phyloP scores from a whole-genome alignment of 92 coral and sea anemone genomes.

The Epizoanthus ramosus region DNA sequence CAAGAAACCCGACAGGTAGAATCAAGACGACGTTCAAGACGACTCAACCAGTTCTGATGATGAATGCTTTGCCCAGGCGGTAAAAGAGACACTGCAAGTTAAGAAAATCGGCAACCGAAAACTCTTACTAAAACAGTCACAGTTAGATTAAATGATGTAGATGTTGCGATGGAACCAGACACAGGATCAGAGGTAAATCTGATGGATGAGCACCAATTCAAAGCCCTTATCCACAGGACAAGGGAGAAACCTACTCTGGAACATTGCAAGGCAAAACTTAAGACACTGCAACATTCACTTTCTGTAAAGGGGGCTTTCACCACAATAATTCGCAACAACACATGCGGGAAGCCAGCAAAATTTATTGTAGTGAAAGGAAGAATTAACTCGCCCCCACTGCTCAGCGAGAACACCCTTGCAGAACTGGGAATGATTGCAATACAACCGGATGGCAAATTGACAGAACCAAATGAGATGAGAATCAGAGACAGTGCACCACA shows the following conservation, averaged over 20 bases:
- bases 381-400: conserved; percentile 53
- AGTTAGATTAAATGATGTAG: conserved; percentile 61
- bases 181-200: conserved; percentile 71
- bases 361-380: conserved; percentile 44
- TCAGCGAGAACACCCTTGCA: conserved; percentile 44
- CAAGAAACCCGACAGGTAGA: no score
- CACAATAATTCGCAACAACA: conserved; percentile 44
- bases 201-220: conserved; percentile 50
- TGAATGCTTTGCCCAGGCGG: conserved; percentile 59
- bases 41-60: conserved; percentile 67
- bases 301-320: conserved; percentile 39
- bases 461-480: conserved; percentile 54
- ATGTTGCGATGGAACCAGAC: conserved; percentile 67
- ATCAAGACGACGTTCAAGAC: no score
- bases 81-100: conserved; percentile 38
- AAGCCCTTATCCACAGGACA: conserved; percentile 33
- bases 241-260: conserved; percentile 28
- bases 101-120: conserved; percentile 43
- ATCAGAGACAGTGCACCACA: conserved; percentile 22
- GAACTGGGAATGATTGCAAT: conserved; percentile 58
- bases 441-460: conserved; percentile 51
- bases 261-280: conserved; percentile 41
- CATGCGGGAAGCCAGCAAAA: conserved; percentile 49
- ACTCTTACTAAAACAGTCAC: conserved; percentile 45
- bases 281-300: conserved; percentile 50